A percentile compares a stretch with the other conserved stretches of the same genome.
Evolutionary conservation across 2,888 invertebrate species (phyloP).

Genomic region (Opisthograptis luteolata): DNA sequence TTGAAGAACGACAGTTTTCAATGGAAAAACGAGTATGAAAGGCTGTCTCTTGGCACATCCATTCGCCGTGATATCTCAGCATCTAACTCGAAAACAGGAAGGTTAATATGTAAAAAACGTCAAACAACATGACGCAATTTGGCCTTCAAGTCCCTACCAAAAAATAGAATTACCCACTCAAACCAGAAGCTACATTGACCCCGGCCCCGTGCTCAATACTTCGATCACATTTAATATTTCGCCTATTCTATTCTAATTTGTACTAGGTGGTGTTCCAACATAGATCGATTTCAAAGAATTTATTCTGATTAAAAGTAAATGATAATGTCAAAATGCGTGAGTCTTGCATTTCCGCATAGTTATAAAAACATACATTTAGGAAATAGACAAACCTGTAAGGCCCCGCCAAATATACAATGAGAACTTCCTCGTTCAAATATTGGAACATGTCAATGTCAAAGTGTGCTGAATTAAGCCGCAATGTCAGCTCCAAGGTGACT

Average conservation of each 20-base stretch:
- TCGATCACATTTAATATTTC: conserved; percentile 45
- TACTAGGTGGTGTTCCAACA: neutral
- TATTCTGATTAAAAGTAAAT: neutral
- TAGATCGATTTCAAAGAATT: neutral
- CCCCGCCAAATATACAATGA: conserved; percentile 56
- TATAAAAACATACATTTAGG: conserved; percentile 15
- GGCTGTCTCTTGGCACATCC: conserved; percentile 10
- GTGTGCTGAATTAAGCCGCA: conserved; percentile 75
- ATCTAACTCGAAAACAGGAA: conserved; percentile 20
- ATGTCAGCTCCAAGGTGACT: conserved; percentile 73
- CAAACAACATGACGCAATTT: conserved; percentile 55
- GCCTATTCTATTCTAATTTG: conserved; percentile 33
- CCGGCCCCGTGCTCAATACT: conserved; percentile 55
- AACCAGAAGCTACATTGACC: conserved; percentile 57
- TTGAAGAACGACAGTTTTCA: no score
- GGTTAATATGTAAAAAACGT: conserved; percentile 35
- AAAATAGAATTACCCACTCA: conserved; percentile 55
- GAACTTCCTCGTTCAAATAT: conserved; percentile 75
- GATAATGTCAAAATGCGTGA: conserved; percentile 17
- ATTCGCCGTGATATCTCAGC: neutral
- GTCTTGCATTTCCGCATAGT: conserved; percentile 30
- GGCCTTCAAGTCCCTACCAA: conserved; percentile 59
- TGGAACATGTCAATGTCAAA: conserved; percentile 77
- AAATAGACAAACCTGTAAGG: conserved; percentile 35
- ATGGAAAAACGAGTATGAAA: neutral